These are phyloP conservation scores for Montipora capitata DNA, from an alignment of 92 coral and sea anemone species.

Conservation along the genomic window DNA sequence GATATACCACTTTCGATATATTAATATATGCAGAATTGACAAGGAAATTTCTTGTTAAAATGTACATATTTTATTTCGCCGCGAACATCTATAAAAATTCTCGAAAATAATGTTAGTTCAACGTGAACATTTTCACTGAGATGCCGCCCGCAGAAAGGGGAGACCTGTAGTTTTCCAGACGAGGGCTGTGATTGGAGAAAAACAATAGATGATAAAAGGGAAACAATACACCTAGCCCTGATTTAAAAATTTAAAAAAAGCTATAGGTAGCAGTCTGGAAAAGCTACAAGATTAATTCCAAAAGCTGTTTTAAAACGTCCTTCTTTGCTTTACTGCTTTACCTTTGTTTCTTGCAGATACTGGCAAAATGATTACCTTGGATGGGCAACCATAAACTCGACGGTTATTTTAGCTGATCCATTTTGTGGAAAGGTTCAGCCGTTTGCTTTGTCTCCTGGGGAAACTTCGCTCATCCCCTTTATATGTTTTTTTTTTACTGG, in stretches of 20 bases:
- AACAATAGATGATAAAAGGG: not conserved
- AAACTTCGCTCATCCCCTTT: not conserved
- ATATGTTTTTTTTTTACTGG: slow-evolving; percentile 6
- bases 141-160: no score
- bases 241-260: not conserved
- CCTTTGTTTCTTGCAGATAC: not conserved
- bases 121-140: no score
- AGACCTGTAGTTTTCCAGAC: not conserved
- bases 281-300: no score
- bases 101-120: no score
- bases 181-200: no score
- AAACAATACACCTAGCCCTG: no score
- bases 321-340: not conserved
- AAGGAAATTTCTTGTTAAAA: no score
- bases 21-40: no score
- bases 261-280: no score
- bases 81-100: no score
- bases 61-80: no score
- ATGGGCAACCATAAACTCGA: not conserved
- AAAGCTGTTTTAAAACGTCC: not conserved
- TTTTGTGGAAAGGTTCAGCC: slow-evolving; percentile 11
- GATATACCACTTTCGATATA: no score
- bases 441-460: slow-evolving; percentile 10
- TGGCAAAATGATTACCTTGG: slow-evolving; percentile 9
- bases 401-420: slow-evolving; percentile 18